Evolutionary conservation across 1,140 invertebrate species (phyloP).

Genomic region (Drosophila azteca): DNA sequence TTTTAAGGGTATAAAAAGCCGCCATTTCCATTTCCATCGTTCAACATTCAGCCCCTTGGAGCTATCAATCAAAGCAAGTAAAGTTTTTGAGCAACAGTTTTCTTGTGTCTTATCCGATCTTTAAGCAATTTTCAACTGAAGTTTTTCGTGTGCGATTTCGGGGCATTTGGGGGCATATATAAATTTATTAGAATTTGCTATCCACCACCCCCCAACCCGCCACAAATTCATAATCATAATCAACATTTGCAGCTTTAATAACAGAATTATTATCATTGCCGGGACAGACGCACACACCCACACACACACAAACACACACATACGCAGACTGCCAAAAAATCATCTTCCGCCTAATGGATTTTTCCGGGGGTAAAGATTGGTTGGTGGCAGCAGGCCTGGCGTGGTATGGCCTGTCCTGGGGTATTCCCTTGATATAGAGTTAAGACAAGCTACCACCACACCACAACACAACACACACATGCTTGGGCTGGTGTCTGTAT

Average conservation of each 20-base stretch:
- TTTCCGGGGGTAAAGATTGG: slow-evolving; percentile 7
- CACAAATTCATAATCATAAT: slow-evolving; percentile 41
- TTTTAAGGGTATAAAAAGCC: neutral
- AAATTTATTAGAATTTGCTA: slow-evolving; percentile 11
- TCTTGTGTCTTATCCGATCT: neutral
- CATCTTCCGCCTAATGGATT: slow-evolving; percentile 55
- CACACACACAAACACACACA: neutral
- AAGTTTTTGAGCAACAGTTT: slow-evolving; percentile 17
- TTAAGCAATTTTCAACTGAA: no score
- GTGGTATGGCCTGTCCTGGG: neutral
- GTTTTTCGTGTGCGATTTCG: neutral
- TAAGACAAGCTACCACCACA: slow-evolving; percentile 38
- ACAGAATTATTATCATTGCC: slow-evolving; percentile 41
- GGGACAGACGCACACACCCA: neutral
- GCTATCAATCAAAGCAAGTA: slow-evolving; percentile 28
- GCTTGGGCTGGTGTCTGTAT: slow-evolving; percentile 4
- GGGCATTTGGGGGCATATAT: neutral
- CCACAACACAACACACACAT: slow-evolving; percentile 12
- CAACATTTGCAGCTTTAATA: slow-evolving; percentile 43
- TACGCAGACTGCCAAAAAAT: slow-evolving; percentile 32
- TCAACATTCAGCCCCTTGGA: neutral
- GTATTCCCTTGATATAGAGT: slow-evolving; percentile 36
- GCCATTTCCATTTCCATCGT: neutral
- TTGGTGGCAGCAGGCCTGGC: no score
- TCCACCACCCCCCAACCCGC: no score